Evolutionary conservation across 2,888 invertebrate species (phyloP).

Genomic region (Lomographa bimaculata): DNA sequence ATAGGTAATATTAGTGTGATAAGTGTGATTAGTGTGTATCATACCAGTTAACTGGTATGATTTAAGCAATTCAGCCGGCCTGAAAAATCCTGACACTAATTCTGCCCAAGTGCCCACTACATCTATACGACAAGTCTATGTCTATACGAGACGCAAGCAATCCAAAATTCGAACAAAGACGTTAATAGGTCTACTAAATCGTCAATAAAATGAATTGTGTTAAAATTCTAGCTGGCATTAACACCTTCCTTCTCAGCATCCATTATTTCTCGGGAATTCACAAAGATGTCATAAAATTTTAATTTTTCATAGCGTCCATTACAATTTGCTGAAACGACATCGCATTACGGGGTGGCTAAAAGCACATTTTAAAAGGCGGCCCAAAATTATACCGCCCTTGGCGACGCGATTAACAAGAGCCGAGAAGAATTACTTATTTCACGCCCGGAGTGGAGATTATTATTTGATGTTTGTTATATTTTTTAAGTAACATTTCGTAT

Average conservation of each 20-base stretch:
- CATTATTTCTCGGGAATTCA: conserved; percentile 40
- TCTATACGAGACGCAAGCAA: too few relatives aligned
- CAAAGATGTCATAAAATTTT: conserved; percentile 59
- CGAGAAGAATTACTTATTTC: conserved; percentile 23
- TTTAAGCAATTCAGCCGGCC: too few relatives aligned
- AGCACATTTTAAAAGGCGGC: conserved; percentile 64
- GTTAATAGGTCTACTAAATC: conserved; percentile 16
- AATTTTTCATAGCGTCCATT: conserved; percentile 56
- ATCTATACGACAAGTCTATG: too few relatives aligned
- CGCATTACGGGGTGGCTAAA: conserved; percentile 56
- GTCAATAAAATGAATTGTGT: conserved; percentile 24
- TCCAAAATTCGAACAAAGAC: too few relatives aligned
- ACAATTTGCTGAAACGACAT: conserved; percentile 61
- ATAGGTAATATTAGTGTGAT: too few relatives aligned
- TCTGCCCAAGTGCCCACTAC: too few relatives aligned
- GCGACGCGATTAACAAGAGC: conserved; percentile 35
- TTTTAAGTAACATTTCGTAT: conserved; percentile 17
- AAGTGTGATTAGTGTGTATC: too few relatives aligned
- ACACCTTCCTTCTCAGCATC: conserved; percentile 28
- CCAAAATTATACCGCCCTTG: conserved; percentile 52
- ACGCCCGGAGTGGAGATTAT: conserved; percentile 11
- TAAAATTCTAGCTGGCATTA: conserved; percentile 31
- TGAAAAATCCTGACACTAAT: too few relatives aligned
- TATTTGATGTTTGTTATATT: conserved; percentile 21
- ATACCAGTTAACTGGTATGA: too few relatives aligned